Base-by-base conservation (phyloP, 1,140 invertebrate species). In the Drosophila hydei region DNA sequence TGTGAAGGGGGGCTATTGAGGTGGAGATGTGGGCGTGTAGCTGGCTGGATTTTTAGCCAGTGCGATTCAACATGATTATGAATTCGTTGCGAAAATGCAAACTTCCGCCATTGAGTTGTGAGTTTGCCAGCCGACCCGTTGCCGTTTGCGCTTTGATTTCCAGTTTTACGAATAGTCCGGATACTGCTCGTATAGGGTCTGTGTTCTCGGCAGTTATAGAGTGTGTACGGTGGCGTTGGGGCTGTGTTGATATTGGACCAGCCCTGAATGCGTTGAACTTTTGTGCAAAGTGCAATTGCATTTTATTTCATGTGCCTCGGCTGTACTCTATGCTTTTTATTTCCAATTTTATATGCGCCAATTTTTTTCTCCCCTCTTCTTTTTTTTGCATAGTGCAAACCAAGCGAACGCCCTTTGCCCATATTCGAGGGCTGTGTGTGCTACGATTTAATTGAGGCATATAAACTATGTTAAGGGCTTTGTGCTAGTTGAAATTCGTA, bases 231-330 rank as follows among this genome's bases (percentile, higher is more conserved):
- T 52, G 45, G 43, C 48, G 52, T 61, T 58, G 58, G 73, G 71
- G 62, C 7, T 40, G 1, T 42, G 38, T 33, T 33, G 21, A 30
- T 43, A 45, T 59, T 52, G 45, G 62, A 55, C 60, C 54, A 85
- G 75, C 62, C 61, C 62, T 89, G 83, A 89, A 88, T 88, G 83
- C 83, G 83, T 89, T 88, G 83, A 88, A 88, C 83, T 88, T 88
- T 88, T 89, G 83, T 89, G 83, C 71, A 83, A 89, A 88, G 83
- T 88, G 84, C 84, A 88, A 89, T 88, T 88, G 83, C 84, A 88
- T 88, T 88, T 88, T 89, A 80, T 88, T 81, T 72, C 77, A 75
- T 59, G 50, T 61, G 64, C 55, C 56, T 50, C 48, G 18, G 18
- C 16, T 47, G 25, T 70, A 33, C 58, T 55, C 77, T 70, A 27